phyloP scores from a whole-genome alignment of 1,140 invertebrate genomes.

The Musca vetustissima region DNA sequence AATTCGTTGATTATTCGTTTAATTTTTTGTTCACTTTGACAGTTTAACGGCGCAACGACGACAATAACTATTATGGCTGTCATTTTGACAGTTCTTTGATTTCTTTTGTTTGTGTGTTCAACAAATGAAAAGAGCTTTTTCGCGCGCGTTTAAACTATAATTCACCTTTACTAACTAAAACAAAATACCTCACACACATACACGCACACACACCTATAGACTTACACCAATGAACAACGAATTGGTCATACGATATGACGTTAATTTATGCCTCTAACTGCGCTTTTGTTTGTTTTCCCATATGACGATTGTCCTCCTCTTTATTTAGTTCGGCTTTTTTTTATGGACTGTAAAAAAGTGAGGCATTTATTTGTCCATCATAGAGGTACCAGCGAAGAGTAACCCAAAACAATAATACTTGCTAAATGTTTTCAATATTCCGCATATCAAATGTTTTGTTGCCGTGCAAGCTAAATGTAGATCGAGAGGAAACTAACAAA shows the following conservation, averaged over 20 bases:
- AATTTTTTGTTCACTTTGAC: conserved; percentile 20
- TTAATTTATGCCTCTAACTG: conserved; percentile 16
- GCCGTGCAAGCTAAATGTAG: neutral
- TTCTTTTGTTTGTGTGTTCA: neutral
- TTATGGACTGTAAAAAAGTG: too few relatives aligned
- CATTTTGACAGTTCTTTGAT: conserved; percentile 20
- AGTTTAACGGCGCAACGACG: neutral
- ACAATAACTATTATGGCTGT: neutral
- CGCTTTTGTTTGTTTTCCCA: conserved; percentile 18
- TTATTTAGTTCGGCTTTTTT: too few relatives aligned
- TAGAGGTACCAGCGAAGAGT: too few relatives aligned
- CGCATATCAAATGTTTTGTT: neutral
- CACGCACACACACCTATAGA: too few relatives aligned
- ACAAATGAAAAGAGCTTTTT: neutral
- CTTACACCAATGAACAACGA: conserved; percentile 3
- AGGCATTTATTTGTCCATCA: too few relatives aligned
- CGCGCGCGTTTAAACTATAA: neutral
- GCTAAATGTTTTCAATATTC: too few relatives aligned
- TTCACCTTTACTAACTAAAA: conserved; percentile 4
- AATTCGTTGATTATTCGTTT: neutral
- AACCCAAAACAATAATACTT: too few relatives aligned
- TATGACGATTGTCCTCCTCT: too few relatives aligned
- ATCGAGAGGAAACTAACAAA: neutral
- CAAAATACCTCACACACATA: too few relatives aligned
- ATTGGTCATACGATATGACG: neutral